Percentiles rank a stretch among this genome's conserved stretches.
phyloP scores from a whole-genome alignment of 2,113 vertebrate genomes.

The Cheilinus undulatus region DNA sequence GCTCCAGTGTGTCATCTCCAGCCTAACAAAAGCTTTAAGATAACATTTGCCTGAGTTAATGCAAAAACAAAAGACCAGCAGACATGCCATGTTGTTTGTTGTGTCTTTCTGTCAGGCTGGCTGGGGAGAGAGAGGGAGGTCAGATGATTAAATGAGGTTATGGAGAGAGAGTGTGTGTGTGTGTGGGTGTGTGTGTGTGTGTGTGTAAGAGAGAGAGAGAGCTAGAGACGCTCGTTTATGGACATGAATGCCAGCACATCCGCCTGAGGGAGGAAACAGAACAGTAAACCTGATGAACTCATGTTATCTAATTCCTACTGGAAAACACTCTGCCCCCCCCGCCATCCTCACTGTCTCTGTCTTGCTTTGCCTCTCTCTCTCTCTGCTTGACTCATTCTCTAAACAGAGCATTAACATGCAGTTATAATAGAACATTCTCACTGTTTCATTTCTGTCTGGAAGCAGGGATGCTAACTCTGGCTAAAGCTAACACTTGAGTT shows the following conservation, averaged over 20 bases:
- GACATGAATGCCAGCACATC: slow-evolving; percentile 66
- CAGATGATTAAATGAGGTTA: slow-evolving; percentile 61
- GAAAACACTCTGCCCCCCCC: slow-evolving; percentile 36
- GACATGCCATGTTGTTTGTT: slow-evolving; percentile 53
- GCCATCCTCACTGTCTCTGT: slow-evolving; percentile 8
- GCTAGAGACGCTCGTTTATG: slow-evolving; percentile 38
- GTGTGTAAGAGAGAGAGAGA: background rate
- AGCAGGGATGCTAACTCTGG: slow-evolving; percentile 55
- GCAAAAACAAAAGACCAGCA: slow-evolving; percentile 11
- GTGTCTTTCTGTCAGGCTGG: slow-evolving; percentile 36
- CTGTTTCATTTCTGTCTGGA: slow-evolving; percentile 52
- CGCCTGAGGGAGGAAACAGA: slow-evolving; percentile 70
- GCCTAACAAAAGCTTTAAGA: slow-evolving; percentile 22
- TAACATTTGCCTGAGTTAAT: slow-evolving; percentile 42
- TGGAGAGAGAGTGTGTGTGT: slow-evolving; percentile 25
- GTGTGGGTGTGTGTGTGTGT: slow-evolving; percentile 33
- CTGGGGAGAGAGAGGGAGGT: slow-evolving; percentile 42
- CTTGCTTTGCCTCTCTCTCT: slow-evolving; percentile 21
- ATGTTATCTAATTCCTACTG: slow-evolving; percentile 77
- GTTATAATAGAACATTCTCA: slow-evolving; percentile 28
- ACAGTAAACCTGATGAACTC: slow-evolving; percentile 79
- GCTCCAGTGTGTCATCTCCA: slow-evolving; percentile 42
- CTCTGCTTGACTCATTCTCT: slow-evolving; percentile 22
- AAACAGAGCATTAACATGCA: slow-evolving; percentile 33
- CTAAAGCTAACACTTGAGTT: slow-evolving; percentile 46